Evolutionary conservation across 2,888 invertebrate species (phyloP).

Genomic region (Drosophila prostipennis): DNA sequence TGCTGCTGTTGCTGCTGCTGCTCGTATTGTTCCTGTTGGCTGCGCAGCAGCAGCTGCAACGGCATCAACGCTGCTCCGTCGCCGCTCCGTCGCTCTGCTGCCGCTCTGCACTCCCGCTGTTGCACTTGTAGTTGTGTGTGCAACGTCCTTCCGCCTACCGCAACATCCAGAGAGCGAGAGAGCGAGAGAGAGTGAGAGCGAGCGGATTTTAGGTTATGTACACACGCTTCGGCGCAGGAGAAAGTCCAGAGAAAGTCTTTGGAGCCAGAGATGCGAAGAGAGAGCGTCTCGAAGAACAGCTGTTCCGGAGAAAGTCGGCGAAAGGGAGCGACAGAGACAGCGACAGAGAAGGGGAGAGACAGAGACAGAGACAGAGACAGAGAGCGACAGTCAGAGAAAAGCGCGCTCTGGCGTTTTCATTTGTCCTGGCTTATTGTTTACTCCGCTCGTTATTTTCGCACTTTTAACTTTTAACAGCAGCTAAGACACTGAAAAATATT

Average conservation of each 20-base stretch:
- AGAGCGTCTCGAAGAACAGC: constrained; percentile 24
- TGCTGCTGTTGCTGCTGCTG: constrained; percentile 37
- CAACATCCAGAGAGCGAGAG: constrained; percentile 57
- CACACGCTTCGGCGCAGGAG: constrained; percentile 67
- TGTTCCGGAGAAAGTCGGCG: constrained; percentile 29
- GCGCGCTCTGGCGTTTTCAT: constrained; percentile 72
- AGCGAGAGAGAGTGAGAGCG: constrained; percentile 19
- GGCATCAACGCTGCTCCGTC: constrained; percentile 45
- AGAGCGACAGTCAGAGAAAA: constrained; percentile 63
- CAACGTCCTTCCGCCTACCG: constrained; percentile 58
- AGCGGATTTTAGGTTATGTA: constrained; percentile 71
- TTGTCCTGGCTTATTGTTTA: constrained; percentile 39
- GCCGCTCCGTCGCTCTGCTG: constrained; percentile 29
- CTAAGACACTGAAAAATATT: constrained; percentile 27
- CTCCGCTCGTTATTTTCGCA: constrained; percentile 21
- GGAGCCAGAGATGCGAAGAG: constrained; percentile 8
- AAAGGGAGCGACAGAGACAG: constrained; percentile 23
- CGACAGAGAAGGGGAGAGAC: constrained; percentile 45
- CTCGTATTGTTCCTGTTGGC: constrained; percentile 34
- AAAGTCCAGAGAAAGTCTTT: constrained; percentile 25
- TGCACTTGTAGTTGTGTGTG: constrained; percentile 53
- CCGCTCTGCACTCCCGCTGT: constrained; percentile 33
- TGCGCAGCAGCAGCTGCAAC: constrained; percentile 56
- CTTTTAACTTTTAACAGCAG: constrained; percentile 10
- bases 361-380: constrained; percentile 40